Evolutionary conservation across 2,113 vertebrate genomes (phyloP), one percentile per base, ranked within the genome.

Genomic region (Chloebia gouldiae): DNA sequence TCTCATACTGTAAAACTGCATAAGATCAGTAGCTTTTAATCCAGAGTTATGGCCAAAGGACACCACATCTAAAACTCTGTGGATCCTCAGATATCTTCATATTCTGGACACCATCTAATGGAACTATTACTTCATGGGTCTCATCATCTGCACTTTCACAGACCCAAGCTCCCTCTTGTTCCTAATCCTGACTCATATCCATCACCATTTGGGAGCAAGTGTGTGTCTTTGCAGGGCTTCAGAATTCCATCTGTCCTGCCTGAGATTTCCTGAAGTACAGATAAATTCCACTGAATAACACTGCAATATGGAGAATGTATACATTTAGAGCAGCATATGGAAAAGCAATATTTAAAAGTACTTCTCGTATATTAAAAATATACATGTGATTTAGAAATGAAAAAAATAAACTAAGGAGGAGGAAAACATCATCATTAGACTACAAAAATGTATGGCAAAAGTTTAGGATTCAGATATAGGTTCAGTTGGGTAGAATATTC

Each of bases 271-370:
- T 92, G 44, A 92, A 88, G 39, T 54, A 69, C 53, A 69, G 57
- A 88, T 53, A 45, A 92, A 86, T 90, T 93, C 76, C 57, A 75
- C 28, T 27, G n/a, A 92, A 63, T 56, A 91, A 83, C 49, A 70
- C 35, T 21, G 37, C 86, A 95, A 60, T 81, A 86, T 81, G 78
- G 53, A 28, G 57, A 75, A 75, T 6, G 5, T 40, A 86, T 49
- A 39, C 72, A 71, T 81, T 87, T 81, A 88, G 28, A 92, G 44
- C 56, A 71, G 44, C 80, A 94, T 88, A 93, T 86, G 77, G 69
- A 91, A 95, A 90, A 88, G 78, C 31, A 90, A 25, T 78, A 81
- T 94, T 92, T 59, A 85, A 89, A 93, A 95, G 47, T 76, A 81
- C 1, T 3, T 75, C 49, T 68, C 68, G 14, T 59, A 9, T 45